Evolutionary conservation across 2,797 vertebrate genomes (phyloP), one percentile per base, ranked within the genome.

Genomic region (Perodicticus potto): DNA sequence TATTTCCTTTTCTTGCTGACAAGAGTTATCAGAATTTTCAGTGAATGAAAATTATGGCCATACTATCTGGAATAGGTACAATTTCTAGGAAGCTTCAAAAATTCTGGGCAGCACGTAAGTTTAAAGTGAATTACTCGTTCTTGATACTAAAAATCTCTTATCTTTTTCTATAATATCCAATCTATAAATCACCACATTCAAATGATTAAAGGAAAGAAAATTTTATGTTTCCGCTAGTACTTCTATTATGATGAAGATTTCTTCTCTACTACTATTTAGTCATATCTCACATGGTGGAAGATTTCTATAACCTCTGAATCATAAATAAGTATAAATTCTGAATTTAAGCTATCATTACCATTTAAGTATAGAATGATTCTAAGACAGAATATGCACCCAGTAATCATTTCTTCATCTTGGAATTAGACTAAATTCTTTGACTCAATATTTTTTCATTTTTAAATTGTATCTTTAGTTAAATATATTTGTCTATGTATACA

Each of bases 1-100:
- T 72, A 91, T 94, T 96, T 89, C 59, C 37, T 91, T 40, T 65
- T 86, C 55, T 95, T 95, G 45, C 76, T 95, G 57, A 90, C n/a
- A 89, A 88, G 53, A 81, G 7, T 92, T 97, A 95, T 59, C 69
- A 97, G 77, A 94, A 91, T 89, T 92, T 94, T 27, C 57, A 94
- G 40, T 65, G 72, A 94, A 81, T 65, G 20, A 90, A 91, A 89
- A 94, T 95, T 85, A 97, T 59, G 90, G 34, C 78, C 85, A 8
- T 78, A n/a, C 32, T 89, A 59, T 82, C 67, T 96, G 76, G 49
- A 97, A 97, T 95, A 73, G 90, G 83, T 87, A 85, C 25, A 94
- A 84, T 87, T 96, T 96, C 93, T 85, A 94, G 61, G 89, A 95
- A 97, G 65, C 11, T 73, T 32, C 20, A 73, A 91, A 94, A 80